These are phyloP conservation scores for Manis javanica DNA, from an alignment of 2,797 vertebrate species.

Conservation along the genomic window DNA sequence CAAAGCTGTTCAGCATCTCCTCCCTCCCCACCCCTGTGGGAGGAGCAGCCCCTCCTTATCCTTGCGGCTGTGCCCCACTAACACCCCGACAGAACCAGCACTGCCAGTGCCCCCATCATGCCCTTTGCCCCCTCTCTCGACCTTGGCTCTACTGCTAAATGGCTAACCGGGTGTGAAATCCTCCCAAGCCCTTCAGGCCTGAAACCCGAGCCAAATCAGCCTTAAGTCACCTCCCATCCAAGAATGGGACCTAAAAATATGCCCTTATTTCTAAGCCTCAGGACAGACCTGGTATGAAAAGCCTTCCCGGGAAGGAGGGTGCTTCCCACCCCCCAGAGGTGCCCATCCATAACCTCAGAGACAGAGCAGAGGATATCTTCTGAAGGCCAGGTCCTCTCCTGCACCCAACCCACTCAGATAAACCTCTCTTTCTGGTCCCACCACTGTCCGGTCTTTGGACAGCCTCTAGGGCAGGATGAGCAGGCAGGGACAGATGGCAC, in stretches of 20 bases:
- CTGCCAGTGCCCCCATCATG: background rate
- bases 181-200: conserved; percentile 56
- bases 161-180: conserved; percentile 25
- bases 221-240: conserved; percentile 63
- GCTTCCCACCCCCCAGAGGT: background rate
- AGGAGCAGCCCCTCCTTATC: background rate
- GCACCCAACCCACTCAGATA: background rate
- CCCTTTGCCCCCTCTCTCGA: conserved; percentile 23
- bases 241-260: conserved; percentile 72
- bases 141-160: background rate
- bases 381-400: conserved; percentile 1
- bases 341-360: background rate
- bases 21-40: background rate
- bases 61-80: background rate
- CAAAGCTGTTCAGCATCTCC: background rate
- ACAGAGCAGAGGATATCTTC: background rate
- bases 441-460: background rate
- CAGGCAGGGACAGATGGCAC: background rate
- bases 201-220: conserved; percentile 71
- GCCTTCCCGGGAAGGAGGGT: background rate
- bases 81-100: background rate
- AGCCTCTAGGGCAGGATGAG: background rate
- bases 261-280: conserved; percentile 45
- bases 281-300: conserved; percentile 49
- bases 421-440: background rate